Percentiles rank a stretch among this genome's conserved stretches.
Evolutionary conservation across 2,888 invertebrate species (phyloP).

Genomic region (Microctonus aethiopoides): DNA sequence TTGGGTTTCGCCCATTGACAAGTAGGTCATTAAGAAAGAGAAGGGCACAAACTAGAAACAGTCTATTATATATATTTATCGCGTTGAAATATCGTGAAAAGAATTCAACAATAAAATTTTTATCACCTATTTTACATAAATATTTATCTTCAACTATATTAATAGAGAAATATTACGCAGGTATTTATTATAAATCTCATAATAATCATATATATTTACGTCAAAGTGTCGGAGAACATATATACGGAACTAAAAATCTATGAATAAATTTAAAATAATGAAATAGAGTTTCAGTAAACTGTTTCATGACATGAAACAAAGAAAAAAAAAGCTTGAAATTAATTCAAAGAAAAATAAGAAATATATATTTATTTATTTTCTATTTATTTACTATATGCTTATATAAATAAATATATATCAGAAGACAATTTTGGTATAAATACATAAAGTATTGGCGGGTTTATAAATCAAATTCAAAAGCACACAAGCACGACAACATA

Average conservation of each 20-base stretch:
- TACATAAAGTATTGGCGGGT: too few relatives aligned
- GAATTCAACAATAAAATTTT: background rate
- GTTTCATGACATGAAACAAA: background rate
- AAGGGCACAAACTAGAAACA: background rate
- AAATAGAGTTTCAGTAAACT: background rate
- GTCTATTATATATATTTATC: background rate
- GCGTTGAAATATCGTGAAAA: slow-evolving; percentile 1
- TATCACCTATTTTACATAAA: background rate
- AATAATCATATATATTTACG: background rate
- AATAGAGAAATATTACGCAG: background rate
- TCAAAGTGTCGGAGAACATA: background rate
- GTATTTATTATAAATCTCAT: background rate
- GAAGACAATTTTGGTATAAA: too few relatives aligned
- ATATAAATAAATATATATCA: too few relatives aligned
- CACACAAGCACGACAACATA: too few relatives aligned
- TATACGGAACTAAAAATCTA: background rate
- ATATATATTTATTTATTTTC: too few relatives aligned
- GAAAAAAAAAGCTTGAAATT: background rate
- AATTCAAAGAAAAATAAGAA: background rate
- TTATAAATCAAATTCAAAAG: slow-evolving; percentile 27
- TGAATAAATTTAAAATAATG: background rate
- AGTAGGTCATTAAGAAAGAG: slow-evolving; percentile 31
- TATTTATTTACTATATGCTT: too few relatives aligned
- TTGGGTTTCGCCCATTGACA: slow-evolving; percentile 24
- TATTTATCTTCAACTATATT: background rate